Evolutionary conservation across 2,888 invertebrate species (phyloP).

Genomic region (Danaus chrysippus): DNA sequence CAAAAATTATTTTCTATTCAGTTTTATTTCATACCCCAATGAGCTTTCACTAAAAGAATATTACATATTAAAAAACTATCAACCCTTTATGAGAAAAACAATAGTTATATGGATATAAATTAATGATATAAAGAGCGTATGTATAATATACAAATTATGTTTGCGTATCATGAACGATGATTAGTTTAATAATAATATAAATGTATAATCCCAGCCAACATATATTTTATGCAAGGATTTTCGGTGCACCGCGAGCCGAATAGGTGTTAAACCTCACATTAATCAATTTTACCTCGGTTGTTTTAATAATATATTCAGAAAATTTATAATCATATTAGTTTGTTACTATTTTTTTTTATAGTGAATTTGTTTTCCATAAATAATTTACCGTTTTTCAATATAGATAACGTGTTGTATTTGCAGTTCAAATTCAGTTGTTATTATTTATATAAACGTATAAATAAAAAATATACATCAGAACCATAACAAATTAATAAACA

Average conservation of each 20-base stretch:
- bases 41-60: too few species aligned
- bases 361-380: neutral
- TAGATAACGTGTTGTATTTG: neutral
- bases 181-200: neutral
- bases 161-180: neutral
- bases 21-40: too few species aligned
- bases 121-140: too few species aligned
- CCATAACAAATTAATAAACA: too few species aligned
- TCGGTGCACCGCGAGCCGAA: neutral
- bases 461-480: too few species aligned
- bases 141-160: too few species aligned
- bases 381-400: neutral
- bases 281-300: conserved; percentile 2
- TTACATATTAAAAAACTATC: too few species aligned
- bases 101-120: too few species aligned
- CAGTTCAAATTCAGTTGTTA: too few species aligned
- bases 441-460: too few species aligned
- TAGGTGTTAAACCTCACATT: conserved; percentile 3
- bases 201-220: neutral
- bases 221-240: neutral
- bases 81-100: too few species aligned
- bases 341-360: neutral
- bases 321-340: neutral
- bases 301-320: neutral
- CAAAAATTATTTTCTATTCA: too few species aligned